Conservation (phyloP, 2,888 invertebrate genomes). For the Drosophila aldrichi region DNA sequence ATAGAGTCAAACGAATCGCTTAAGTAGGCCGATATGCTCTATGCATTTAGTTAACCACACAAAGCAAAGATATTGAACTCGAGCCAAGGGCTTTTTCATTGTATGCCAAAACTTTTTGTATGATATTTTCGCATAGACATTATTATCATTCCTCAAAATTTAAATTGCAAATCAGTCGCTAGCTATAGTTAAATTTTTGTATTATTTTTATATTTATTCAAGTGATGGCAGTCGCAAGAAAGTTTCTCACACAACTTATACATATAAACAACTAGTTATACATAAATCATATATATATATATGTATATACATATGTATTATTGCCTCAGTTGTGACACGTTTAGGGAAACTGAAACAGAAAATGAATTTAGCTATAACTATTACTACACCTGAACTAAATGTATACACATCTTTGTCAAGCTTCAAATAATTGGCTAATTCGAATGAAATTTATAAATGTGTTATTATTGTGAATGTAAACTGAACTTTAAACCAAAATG, state of each 20-base stretch:
- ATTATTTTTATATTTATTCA: slow-evolving; percentile 62
- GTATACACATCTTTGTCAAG: slow-evolving; percentile 24
- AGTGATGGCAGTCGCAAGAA: slow-evolving; percentile 26
- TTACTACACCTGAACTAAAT: slow-evolving; percentile 22
- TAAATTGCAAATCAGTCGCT: slow-evolving; percentile 28
- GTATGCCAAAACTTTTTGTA: slow-evolving; percentile 38
- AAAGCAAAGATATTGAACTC: slow-evolving; percentile 40
- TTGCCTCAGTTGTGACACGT: slow-evolving; percentile 62
- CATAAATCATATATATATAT: slow-evolving; percentile 1
- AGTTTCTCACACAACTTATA: slow-evolving; percentile 23
- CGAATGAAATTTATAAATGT: slow-evolving; percentile 47
- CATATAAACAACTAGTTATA: slow-evolving; percentile 4
- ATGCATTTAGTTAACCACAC: slow-evolving; percentile 43
- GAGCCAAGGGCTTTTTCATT: slow-evolving; percentile 12
- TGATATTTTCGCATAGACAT: slow-evolving; percentile 49
- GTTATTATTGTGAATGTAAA: slow-evolving; percentile 18
- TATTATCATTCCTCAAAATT: slow-evolving; percentile 46
- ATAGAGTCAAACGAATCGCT: slow-evolving; percentile 86
- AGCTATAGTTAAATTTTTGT: slow-evolving; percentile 26
- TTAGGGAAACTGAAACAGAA: slow-evolving; percentile 60
- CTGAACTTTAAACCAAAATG: background rate
- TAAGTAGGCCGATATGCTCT: slow-evolving; percentile 38
- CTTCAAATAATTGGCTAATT: slow-evolving; percentile 37
- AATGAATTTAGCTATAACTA: slow-evolving; percentile 33
- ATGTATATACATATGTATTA: slow-evolving; percentile 5